Evolutionary conservation across 1,140 invertebrate species (phyloP).

Genomic region (Bicyclus anynana): DNA sequence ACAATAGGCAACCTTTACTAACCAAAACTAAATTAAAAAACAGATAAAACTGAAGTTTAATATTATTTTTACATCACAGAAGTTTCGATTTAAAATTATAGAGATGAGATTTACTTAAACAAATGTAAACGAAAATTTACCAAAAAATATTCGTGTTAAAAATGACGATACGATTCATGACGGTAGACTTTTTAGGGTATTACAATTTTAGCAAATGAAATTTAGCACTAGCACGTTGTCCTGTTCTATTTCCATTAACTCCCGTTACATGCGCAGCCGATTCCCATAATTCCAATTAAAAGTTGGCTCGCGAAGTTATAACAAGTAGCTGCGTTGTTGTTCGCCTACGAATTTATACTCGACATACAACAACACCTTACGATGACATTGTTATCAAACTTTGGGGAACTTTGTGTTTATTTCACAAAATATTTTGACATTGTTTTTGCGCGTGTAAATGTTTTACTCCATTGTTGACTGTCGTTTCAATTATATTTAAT

Average conservation of each 20-base stretch:
- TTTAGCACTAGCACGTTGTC: neutral
- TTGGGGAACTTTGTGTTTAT: neutral
- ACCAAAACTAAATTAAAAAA: no score
- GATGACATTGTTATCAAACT: neutral
- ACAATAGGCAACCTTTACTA: no score
- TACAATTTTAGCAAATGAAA: neutral
- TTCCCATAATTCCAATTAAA: constrained; percentile 34
- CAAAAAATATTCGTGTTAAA: no score
- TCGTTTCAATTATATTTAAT: no score
- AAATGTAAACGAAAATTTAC: no score
- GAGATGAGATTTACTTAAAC: no score
- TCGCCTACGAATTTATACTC: neutral
- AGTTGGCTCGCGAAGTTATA: constrained; percentile 27
- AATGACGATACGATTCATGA: no score
- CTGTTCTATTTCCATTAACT: constrained; percentile 12
- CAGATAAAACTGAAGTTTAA: no score
- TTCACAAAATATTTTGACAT: neutral
- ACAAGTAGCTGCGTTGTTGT: constrained; percentile 18
- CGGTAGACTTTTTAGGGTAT: no score
- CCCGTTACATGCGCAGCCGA: constrained; percentile 19
- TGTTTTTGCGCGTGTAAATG: neutral
- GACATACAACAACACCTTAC: neutral
- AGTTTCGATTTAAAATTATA: no score
- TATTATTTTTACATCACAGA: no score
- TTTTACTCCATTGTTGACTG: no score